These are phyloP conservation scores for Hemiscyllium ocellatum DNA, from an alignment of 2,113 vertebrate species.

Conservation along the genomic window DNA sequence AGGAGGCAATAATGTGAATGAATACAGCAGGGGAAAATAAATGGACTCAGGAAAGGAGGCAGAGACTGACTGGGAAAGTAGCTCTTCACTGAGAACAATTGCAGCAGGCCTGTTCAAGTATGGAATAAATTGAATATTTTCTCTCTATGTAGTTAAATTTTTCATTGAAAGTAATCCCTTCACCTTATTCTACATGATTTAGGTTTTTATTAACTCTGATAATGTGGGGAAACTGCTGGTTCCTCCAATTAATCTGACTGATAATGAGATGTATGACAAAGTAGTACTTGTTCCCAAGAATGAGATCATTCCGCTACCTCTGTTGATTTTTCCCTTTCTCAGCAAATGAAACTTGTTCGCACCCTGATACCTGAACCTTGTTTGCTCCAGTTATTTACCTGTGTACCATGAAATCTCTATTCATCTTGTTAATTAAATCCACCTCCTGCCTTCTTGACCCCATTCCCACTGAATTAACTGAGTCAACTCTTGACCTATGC, in stretches of 20 bases:
- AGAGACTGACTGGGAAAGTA: too few relatives aligned
- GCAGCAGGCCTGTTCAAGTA: neutral
- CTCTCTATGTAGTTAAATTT: neutral
- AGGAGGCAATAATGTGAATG: neutral
- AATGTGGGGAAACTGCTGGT: neutral
- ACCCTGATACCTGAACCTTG: neutral
- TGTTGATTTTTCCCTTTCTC: neutral
- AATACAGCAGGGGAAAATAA: neutral
- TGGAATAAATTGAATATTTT: neutral
- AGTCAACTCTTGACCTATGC: neutral
- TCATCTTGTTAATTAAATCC: neutral
- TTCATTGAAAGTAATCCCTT: neutral
- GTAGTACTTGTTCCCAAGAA: neutral
- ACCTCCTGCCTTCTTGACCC: neutral
- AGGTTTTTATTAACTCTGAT: neutral
- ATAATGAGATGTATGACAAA: neutral
- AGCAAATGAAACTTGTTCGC: neutral
- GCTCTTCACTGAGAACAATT: too few relatives aligned
- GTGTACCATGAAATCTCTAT: neutral
- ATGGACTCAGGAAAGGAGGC: neutral
- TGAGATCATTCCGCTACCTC: too few relatives aligned
- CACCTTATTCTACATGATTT: neutral
- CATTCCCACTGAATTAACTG: neutral
- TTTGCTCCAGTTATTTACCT: neutral
- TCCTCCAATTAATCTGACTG: neutral